Evolutionary conservation across 2,797 vertebrate genomes (phyloP), one percentile per base, ranked within the genome.

Genomic region (Acridotheres tristis): DNA sequence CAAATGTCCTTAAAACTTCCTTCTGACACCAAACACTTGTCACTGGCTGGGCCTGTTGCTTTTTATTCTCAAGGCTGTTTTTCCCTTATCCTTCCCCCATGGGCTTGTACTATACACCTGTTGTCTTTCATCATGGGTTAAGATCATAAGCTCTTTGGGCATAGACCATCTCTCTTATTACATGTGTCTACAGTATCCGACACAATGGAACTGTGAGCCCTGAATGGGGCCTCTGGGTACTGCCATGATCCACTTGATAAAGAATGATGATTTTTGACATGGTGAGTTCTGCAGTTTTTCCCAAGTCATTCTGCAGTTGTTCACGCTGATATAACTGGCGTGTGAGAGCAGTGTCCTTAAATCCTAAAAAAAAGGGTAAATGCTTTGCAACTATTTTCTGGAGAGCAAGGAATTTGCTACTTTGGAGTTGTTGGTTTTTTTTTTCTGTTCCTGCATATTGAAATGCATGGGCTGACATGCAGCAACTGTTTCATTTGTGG

Each of bases 61-160:
- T 95, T 95, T 95, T 96, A 84, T 95, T 96, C 94, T 91, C 82
- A 65, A 65, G 85, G 62, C 94, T 92, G 91, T 62, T 94, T 93
- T 95, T 73, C 94, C 82, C 89, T 93, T 95, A 84, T 96, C 96
- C 96, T 92, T 96, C 88, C 95, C 95, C 93, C 95, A 77, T 83
- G 94, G 91, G 92, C 93, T 94, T 91, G 69, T 47, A 68, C 79
- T 89, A 94, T 94, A 96, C 96, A 96, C 96, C 96, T 96, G 96
- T 96, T 96, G 96, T 96, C 95, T 96, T 96, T 96, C 96, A 96
- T 96, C 96, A 96, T 90, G 91, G 93, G 94, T 94, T 96, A 96
- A 96, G 94, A 96, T 95, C 95, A 96, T 96, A 96, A 96, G 95
- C 95, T 96, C 95, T 91, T 93, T 88, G 95, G 96, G 94, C 96